phyloP scores from a whole-genome alignment of 2,113 vertebrate genomes.

The Xenopus laevis region DNA sequence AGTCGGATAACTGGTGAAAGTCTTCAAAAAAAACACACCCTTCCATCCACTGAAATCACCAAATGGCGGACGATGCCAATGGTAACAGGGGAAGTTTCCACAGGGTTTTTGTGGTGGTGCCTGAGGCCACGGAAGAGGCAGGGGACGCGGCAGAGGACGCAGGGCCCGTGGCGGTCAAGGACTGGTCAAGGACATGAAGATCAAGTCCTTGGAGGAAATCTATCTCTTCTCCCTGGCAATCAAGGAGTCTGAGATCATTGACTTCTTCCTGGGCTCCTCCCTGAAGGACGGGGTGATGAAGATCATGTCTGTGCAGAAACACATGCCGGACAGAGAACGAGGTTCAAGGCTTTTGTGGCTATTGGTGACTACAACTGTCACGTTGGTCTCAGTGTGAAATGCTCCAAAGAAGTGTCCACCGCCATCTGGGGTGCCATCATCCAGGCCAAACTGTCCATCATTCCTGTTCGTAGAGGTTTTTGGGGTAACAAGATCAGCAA shows the following conservation, averaged over 20 bases:
- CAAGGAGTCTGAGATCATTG: constrained; percentile 98
- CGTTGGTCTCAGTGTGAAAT: constrained; percentile 92
- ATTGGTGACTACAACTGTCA: constrained; percentile 97
- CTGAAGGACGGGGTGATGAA: constrained; percentile 96
- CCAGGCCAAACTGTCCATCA: constrained; percentile 91
- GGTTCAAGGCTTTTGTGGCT: constrained; percentile 95
- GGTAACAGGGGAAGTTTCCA: constrained; percentile 88
- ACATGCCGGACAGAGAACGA: constrained; percentile 94
- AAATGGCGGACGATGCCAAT: constrained; percentile 99
- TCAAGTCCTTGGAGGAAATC: constrained; percentile 95
- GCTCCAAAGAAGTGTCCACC: constrained; percentile 95
- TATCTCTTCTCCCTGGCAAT: constrained; percentile 95
- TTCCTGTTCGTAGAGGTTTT: constrained; percentile 90
- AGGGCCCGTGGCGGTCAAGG: constrained; percentile 91
- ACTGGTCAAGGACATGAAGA: constrained; percentile 97
- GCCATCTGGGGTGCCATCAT: constrained; percentile 98
- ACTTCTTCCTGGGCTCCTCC: constrained; percentile 90
- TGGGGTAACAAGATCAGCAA: constrained; percentile 99
- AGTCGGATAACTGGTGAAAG: too few species aligned
- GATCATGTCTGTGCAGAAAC: constrained; percentile 98
- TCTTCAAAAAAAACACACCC: too few species aligned
- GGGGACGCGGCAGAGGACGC: constrained; percentile 86
- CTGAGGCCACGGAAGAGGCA: constrained; percentile 85
- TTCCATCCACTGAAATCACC: too few species aligned
- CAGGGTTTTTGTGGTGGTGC: constrained; percentile 84